Base-by-base conservation (phyloP, 1,140 invertebrate species). In the Colletes latitarsis region DNA sequence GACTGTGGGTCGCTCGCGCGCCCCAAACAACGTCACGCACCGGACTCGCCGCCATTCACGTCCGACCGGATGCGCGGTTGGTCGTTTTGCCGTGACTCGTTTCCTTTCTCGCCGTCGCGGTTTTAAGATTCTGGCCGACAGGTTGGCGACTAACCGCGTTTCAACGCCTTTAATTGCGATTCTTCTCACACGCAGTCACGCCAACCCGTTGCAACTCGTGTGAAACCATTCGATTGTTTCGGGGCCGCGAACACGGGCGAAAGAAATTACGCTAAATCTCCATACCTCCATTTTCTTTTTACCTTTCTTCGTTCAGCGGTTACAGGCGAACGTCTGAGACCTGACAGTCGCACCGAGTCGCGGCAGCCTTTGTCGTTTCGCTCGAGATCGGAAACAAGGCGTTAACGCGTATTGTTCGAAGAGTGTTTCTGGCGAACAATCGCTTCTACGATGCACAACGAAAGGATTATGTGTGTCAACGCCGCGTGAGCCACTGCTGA, bases 151-250 rank as follows among this genome's bases (percentile, higher is more conserved):
- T 60, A 67, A 74, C 66, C 53, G 43, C 62, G 60, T 82, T 71
- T 78, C 75, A 64, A 49, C 80, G 75, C 81, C 69, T 70, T 80
- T 79, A 79, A 79, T 79, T 79, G 69, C 77, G 60, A 73, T 64
- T 79, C 77, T 79, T 79, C 77, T 79, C 69, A 79, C 77, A 79
- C 41, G 74, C 63, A 52, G 68, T 43, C 67, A 77, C 62, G 64
- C 68, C 46, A 62, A 4, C 39, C 2, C 46, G 17, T 12, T 4
- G 8, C 17, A 8, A 41, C 64, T 49, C 64, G 70, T 72, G 70
- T 60, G 70, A 72, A 30, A 72, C 70, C n/a, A 10, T 60, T 72
- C 19, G 57, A 72, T 72, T 76, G 74, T 67, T 76, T 39, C 63
- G 9, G 15, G 5, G 39, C 49, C 62, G 63, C 14, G 30, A 49